Evolutionary conservation across 92 coral and sea anemone species (phyloP).

Genomic region (Phenganax subtilis): DNA sequence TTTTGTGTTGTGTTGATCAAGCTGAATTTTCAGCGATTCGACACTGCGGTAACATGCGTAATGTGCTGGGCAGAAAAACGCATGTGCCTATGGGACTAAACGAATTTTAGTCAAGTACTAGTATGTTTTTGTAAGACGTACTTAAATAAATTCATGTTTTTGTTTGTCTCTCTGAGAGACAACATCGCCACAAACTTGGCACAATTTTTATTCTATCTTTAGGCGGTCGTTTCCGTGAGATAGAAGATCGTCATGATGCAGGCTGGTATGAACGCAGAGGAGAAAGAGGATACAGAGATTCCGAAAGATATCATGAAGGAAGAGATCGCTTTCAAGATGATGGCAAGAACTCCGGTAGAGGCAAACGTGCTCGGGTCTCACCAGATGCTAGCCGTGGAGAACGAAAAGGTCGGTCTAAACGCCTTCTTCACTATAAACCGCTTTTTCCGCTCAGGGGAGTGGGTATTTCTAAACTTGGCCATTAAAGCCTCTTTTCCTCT

Average conservation of each 20-base stretch:
- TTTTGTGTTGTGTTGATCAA: too few relatives aligned
- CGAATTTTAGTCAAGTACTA: too few relatives aligned
- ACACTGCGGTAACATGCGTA: too few relatives aligned
- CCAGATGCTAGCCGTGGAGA: conserved; percentile 23
- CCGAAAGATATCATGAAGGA: conserved; percentile 25
- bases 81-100: too few relatives aligned
- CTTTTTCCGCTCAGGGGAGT: too few relatives aligned
- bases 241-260: conserved; percentile 14
- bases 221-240: conserved; percentile 33
- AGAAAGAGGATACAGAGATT: conserved; percentile 21
- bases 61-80: too few relatives aligned
- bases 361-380: conserved; percentile 29
- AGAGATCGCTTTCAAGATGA: conserved; percentile 32
- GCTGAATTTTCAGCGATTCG: too few relatives aligned
- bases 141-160: too few relatives aligned
- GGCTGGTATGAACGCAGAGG: conserved; percentile 29
- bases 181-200: background rate
- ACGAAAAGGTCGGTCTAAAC: conserved; percentile 14
- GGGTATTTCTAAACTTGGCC: too few relatives aligned
- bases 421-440: too few relatives aligned
- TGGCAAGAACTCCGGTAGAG: background rate
- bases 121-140: too few relatives aligned
- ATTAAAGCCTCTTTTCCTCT: too few relatives aligned
- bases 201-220: background rate
- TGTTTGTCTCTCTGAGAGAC: background rate